Evolutionary conservation across 2,888 invertebrate genomes (phyloP).

Genomic region (Nymphalis c-album): DNA sequence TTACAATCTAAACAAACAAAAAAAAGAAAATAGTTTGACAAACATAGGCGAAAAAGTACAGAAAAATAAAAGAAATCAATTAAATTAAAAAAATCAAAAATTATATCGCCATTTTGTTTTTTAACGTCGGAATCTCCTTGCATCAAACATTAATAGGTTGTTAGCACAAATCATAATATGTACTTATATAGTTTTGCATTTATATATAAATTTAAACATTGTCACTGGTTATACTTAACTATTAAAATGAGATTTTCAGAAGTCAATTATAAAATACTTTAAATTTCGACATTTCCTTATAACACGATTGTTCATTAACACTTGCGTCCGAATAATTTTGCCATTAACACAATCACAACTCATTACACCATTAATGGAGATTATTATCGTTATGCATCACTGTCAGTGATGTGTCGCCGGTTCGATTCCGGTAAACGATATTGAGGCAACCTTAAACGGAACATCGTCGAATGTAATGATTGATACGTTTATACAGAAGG

Average conservation of each 20-base stretch:
- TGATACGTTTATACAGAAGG: too few species aligned
- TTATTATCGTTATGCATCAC: conserved; percentile 1
- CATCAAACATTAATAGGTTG: too few species aligned
- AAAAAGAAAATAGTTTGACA: too few species aligned
- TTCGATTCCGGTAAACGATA: conserved; percentile 1
- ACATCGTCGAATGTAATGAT: not conserved
- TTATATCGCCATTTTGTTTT: too few species aligned
- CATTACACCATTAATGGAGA: not conserved
- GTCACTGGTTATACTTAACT: not conserved
- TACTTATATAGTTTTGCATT: too few species aligned
- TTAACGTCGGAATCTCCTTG: too few species aligned
- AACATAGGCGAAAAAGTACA: too few species aligned
- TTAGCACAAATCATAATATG: too few species aligned
- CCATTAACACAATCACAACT: conserved; percentile 10
- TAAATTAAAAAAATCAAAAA: too few species aligned
- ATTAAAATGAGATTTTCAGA: not conserved
- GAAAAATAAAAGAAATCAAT: too few species aligned
- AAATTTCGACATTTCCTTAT: not conserved
- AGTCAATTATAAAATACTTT: not conserved
- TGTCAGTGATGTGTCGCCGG: conserved; percentile 4
- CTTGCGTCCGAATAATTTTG: conserved; percentile 7
- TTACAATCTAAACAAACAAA: too few species aligned
- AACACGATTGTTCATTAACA: not conserved
- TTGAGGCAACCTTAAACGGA: conserved; percentile 1
- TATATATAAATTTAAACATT: not conserved